Base-by-base conservation (phyloP, 2,888 invertebrate genomes). In the Pammene fasciana region DNA sequence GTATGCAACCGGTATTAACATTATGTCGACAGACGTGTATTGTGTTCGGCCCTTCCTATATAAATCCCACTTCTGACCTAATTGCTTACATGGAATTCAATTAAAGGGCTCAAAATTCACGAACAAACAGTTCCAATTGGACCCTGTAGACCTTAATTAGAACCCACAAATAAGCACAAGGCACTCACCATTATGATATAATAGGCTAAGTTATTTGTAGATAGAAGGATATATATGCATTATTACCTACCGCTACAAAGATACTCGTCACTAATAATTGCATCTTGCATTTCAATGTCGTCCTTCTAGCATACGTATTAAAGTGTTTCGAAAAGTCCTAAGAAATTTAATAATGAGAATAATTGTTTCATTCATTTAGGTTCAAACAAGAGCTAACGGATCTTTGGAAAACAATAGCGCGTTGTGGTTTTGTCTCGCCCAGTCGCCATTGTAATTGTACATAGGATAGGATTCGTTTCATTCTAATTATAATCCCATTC, bases 321-420 rank as follows among this genome's bases (percentile, higher is more conserved):
- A 60, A 16, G 14, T 36, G 0, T 16, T 61, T 48, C 36, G 14
- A 50, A 0, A 26, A 18, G 8, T 14, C 7, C 66, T 9, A 43
- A 18, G 34, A 8, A 34, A 13, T 43, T 50, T 13, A 52, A 50
- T 50, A 50, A 59, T 59, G 59, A 52, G 34, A 36, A 59, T 59
- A n/a, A 50, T 34, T 59, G 66, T 50, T 45, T 50, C 52, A 50
- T 67, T 52, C 45, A 36, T 60, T 67, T 45, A n/a, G 43, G 43
- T 43, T 34, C 18, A 45, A 59, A 59, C 43, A 52, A 59, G 34
- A 45, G 16, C 45, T 66, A 59, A 52, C 66, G 59, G 66, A 36
- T n/a, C 52, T 26, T 56, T 26, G 4, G 45, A 34, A 43, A 18
- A 67, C 59, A 59, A 67, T 67, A 16, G 59, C 11, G 48, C 13